Conservation (phyloP, 2,888 invertebrate genomes). For the Caenorhabditis japonica region DNA sequence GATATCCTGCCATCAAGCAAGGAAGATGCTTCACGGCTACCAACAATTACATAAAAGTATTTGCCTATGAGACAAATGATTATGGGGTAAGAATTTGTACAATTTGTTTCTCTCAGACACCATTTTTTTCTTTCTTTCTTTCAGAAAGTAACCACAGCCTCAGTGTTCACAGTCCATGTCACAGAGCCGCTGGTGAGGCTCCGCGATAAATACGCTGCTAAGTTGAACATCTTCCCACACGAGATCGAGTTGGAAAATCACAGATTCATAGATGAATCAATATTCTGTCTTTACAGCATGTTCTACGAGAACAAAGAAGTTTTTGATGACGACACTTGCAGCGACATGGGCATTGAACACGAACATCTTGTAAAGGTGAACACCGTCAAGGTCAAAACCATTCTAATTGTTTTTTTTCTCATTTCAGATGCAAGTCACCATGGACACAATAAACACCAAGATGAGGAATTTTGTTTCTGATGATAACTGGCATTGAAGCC, state of each 20-base stretch:
- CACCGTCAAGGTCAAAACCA: not conserved
- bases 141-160: conserved; percentile 19
- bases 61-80: conserved; percentile 28
- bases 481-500: no score
- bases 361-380: conserved; percentile 27
- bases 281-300: conserved; percentile 29
- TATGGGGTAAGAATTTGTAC: conserved; percentile 9
- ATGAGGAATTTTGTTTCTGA: no score
- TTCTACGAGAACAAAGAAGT: conserved; percentile 34
- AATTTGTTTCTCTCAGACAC: not conserved
- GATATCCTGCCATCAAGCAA: conserved; percentile 19
- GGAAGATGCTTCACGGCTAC: conserved; percentile 14
- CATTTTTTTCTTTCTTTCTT: no score
- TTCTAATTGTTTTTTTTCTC: not conserved
- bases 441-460: conserved; percentile 8
- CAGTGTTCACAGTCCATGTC: conserved; percentile 5
- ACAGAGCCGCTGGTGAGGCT: conserved; percentile 15
- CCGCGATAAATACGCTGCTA: conserved; percentile 26
- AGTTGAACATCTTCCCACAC: conserved; percentile 26
- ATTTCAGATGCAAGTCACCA: conserved; percentile 32
- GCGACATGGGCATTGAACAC: conserved; percentile 27
- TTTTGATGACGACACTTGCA: conserved; percentile 37
- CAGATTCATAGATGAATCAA: no score
- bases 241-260: conserved; percentile 43
- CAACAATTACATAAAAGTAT: conserved; percentile 20